Evolutionary conservation across 1,140 invertebrate genomes (phyloP), one percentile per base, ranked within the genome.

Genomic region (Atta colombica): DNA sequence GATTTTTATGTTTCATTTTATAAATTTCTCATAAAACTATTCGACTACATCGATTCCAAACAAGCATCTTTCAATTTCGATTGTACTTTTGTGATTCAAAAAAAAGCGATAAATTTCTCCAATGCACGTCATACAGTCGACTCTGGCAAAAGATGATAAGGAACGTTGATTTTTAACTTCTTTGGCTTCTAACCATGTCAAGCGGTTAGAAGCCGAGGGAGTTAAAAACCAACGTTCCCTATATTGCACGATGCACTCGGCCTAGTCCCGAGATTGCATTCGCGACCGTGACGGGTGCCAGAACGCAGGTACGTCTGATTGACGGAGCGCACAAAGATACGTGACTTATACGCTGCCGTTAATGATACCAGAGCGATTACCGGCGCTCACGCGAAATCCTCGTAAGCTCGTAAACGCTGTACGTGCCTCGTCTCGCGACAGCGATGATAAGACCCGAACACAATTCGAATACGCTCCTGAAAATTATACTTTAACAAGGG

Each of bases 311-410:
- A 45, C 58, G 88, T 49, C 45, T 72, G 68, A 89, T 86, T 66
- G 69, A 80, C 74, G 75, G 45, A 78, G 61, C 12, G 74, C 77
- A 21, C 18, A 61, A 60, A 77, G 77, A 69, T 89, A 87, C 77
- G 89, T 81, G 89, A 84, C 88, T 89, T 84, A 84, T 88, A 68
- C 35, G 74, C 71, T 65, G 21, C 49, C 69, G 88, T 87, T 89
- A 87, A 90, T 89, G 88, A 90, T 90, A 90, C 84, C 49, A 58
- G 71, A 84, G 39, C 85, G 89, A 90, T 90, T 90, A 87, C 88
- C 55, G 16, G 58, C 28, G 85, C 55, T 28, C 89, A 90, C 89
- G 89, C 89, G 88, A 90, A 89, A 77, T 77, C 78, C 89, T 90
- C 89, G 89, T 90, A 90, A 89, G 71, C 89, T 84, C 77, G 77